A percentile compares a stretch with the other conserved stretches of the same genome.
These are phyloP conservation scores for Cosmorhoe ocellata DNA, from an alignment of 2,888 invertebrate species.

Conservation along the genomic window DNA sequence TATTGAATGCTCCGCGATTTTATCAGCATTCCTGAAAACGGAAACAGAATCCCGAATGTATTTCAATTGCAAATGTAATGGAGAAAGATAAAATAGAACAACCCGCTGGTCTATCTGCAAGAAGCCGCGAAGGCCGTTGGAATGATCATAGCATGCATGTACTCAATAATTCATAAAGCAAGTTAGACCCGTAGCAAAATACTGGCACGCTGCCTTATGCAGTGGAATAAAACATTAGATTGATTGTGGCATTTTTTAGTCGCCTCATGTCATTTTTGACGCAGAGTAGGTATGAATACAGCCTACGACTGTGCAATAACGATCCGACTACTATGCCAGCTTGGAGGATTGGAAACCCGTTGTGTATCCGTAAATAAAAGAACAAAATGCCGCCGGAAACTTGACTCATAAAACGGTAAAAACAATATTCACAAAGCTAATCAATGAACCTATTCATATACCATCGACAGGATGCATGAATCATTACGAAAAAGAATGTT, in stretches of 20 bases:
- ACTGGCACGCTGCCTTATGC: slow-evolving; percentile 19
- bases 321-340: slow-evolving; percentile 19
- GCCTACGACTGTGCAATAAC: slow-evolving; percentile 12
- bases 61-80: slow-evolving; percentile 55
- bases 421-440: slow-evolving; percentile 46
- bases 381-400: slow-evolving; percentile 47
- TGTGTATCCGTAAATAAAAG: slow-evolving; percentile 32
- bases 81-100: slow-evolving; percentile 49
- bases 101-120: slow-evolving; percentile 36
- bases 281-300: too few species aligned
- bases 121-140: slow-evolving; percentile 45
- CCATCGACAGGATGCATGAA: slow-evolving; percentile 51
- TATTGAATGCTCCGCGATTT: slow-evolving; percentile 37
- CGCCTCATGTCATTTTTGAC: slow-evolving; percentile 13
- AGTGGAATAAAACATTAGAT: slow-evolving; percentile 14
- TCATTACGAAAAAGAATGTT: slow-evolving; percentile 43
- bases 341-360: slow-evolving; percentile 35
- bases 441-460: slow-evolving; percentile 54
- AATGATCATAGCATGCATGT: slow-evolving; percentile 40
- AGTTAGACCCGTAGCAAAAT: slow-evolving; percentile 28
- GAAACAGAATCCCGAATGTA: slow-evolving; percentile 52
- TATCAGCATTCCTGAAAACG: slow-evolving; percentile 50
- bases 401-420: slow-evolving; percentile 52
- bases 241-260: slow-evolving; percentile 25
- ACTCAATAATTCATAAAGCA: slow-evolving; percentile 46